Evolutionary conservation across 2,113 vertebrate species (phyloP), one percentile per base, ranked within the genome.

Genomic region (Eira barbara): DNA sequence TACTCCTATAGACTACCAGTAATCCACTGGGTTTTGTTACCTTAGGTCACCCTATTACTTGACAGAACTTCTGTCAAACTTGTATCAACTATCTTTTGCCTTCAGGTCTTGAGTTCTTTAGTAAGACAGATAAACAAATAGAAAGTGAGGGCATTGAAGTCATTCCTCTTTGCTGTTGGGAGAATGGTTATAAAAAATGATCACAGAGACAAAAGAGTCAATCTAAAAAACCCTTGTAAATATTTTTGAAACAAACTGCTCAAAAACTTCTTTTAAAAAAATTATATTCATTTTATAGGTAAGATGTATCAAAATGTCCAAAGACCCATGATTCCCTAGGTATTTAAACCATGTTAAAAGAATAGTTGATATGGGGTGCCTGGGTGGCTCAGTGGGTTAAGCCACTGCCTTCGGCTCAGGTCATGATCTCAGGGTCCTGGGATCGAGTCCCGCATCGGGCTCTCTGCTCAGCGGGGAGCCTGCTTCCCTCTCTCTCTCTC

Each of bases 121-220:
- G 31, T 29, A 31, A 91, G 14, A 83, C 3, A 79, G 11, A 27
- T 34, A 76, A 55, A 8, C 6, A 39, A 80, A 76, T 11, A 34
- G 7, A 69, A 96, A 63, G 1, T 81, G 4, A 83, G 27, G 3
- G 2, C 2, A 42, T 7, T 85, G 15, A 65, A 86, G n/a, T 49
- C 27, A 67, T 36, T 23, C 2, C 6, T 95, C 6, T 87, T 4
- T 39, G 1, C 31, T 73, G 2, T 13, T 49, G 31, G 18, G 4
- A 92, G 4, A 93, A 93, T 59, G 45, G 42, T 6, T 6, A 52
- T 52, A 36, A 94, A 91, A 93, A 65, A 69, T 52, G 5, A 91
- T 27, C 29, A 59, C 20, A 27, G 42, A 84, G 49, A 49, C 18
- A 49, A 36, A 67, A n/a, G 31, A 55, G 4, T 3, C 34, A 45